These are phyloP conservation scores for Heteractis magnifica DNA, from an alignment of 92 coral and sea anemone genomes.

Conservation along the genomic window DNA sequence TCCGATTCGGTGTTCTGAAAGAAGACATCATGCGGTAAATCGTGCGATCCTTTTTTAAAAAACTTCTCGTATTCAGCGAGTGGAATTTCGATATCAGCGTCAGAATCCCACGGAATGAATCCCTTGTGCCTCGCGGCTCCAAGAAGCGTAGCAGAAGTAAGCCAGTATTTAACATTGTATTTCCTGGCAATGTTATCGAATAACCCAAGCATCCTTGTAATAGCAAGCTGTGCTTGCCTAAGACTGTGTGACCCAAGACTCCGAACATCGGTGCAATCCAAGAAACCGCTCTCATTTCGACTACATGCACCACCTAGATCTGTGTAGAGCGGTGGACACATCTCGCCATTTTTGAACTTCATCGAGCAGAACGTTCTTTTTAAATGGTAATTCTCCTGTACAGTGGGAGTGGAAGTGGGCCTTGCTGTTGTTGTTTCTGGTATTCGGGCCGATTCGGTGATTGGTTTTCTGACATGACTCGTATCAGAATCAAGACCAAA, in stretches of 20 bases:
- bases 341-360: conserved; percentile 41
- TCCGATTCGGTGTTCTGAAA: conserved; percentile 70
- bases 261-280: conserved; percentile 67
- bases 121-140: conserved; percentile 81
- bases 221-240: conserved; percentile 65
- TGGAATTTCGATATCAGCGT: conserved; percentile 61
- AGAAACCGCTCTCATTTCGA: not conserved
- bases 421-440: not conserved
- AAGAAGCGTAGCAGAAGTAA: conserved; percentile 61
- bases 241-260: conserved; percentile 17
- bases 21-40: conserved; percentile 62
- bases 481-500: not conserved
- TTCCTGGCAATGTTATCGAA: conserved; percentile 61
- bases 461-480: not conserved
- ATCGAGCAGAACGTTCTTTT: conserved; percentile 20
- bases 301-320: conserved; percentile 60
- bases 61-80: conserved; percentile 57
- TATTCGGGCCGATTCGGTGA: not conserved
- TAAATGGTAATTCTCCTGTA: conserved; percentile 5
- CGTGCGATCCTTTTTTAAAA: conserved; percentile 49
- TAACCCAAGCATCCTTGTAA: conserved; percentile 54
- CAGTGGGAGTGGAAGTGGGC: not conserved
- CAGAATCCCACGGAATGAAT: conserved; percentile 77
- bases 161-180: conserved; percentile 58
- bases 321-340: conserved; percentile 74